Evolutionary conservation across 2,113 vertebrate species (phyloP).

Genomic region (Gopherus flavomarginatus): DNA sequence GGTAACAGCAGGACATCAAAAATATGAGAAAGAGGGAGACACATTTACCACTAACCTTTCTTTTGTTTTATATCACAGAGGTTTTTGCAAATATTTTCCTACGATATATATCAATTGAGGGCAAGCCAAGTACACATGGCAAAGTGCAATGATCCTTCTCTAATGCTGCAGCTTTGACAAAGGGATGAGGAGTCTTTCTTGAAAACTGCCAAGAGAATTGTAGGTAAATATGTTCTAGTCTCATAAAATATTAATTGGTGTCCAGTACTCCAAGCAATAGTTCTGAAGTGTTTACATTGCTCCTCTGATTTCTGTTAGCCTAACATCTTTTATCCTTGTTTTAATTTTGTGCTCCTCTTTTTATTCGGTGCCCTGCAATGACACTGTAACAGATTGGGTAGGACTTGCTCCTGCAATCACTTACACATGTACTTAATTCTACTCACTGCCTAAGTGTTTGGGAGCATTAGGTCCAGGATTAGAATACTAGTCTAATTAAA

Average conservation of each 20-base stretch:
- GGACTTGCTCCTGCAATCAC: not conserved
- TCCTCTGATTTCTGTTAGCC: not conserved
- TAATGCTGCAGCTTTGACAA: not conserved
- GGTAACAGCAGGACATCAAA: not conserved
- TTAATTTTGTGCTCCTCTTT: not conserved
- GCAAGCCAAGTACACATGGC: not conserved
- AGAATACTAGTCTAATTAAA: not conserved
- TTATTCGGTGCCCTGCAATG: not conserved
- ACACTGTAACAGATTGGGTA: not conserved
- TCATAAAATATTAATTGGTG: not conserved
- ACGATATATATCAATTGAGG: not conserved
- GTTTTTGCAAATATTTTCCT: not conserved
- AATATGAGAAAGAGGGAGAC: not conserved
- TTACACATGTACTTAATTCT: not conserved
- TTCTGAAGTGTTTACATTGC: not conserved
- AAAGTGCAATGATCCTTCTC: not conserved
- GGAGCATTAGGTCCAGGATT: not conserved
- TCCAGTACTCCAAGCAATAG: not conserved
- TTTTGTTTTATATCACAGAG: not conserved
- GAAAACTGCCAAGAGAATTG: not conserved
- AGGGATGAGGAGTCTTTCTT: not conserved
- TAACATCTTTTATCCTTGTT: not conserved
- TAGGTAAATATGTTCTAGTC: not conserved
- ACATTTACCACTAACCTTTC: not conserved
- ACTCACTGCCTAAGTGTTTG: not conserved